Percentiles rank a stretch among this genome's conserved stretches.
These are phyloP conservation scores for Apostichopus leukothele DNA, from an alignment of 53 echinoderm and acorn worm genomes.

Conservation along the genomic window DNA sequence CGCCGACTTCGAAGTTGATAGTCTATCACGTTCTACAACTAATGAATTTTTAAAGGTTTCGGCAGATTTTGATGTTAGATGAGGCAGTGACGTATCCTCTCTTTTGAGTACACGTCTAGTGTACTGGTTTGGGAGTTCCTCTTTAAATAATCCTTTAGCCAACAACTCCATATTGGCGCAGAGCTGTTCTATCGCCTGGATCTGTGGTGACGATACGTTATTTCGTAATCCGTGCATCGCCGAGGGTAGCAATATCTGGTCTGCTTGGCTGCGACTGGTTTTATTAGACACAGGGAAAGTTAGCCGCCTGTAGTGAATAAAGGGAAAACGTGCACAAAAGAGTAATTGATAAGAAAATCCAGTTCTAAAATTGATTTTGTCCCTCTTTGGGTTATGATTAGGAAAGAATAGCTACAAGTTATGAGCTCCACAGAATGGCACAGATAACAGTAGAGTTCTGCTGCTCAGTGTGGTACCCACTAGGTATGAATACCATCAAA, in stretches of 20 bases:
- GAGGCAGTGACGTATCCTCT: background rate
- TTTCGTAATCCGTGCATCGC: background rate
- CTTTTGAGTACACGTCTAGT: background rate
- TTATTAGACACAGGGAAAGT: background rate
- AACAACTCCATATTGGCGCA: constrained; percentile 24
- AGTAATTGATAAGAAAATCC: no score
- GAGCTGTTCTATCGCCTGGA: constrained; percentile 21
- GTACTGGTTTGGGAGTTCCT: background rate
- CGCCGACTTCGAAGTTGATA: constrained; percentile 11
- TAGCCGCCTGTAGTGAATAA: background rate
- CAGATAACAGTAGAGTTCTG: no score
- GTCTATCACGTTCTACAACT: background rate
- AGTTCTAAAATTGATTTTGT: no score
- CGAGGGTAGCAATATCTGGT: background rate
- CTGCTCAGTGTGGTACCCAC: no score
- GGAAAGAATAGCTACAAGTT: no score
- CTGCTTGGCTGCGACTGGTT: background rate
- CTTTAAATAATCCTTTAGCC: background rate
- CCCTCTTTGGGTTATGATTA: no score
- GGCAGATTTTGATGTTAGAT: background rate
- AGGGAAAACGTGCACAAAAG: background rate
- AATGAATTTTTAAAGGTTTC: background rate
- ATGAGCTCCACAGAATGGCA: no score
- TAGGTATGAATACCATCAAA: no score
- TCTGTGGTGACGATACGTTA: constrained; percentile 11